Evolutionary conservation across 2,113 vertebrate genomes (phyloP).

Genomic region (Reinhardtius hippoglossoides): DNA sequence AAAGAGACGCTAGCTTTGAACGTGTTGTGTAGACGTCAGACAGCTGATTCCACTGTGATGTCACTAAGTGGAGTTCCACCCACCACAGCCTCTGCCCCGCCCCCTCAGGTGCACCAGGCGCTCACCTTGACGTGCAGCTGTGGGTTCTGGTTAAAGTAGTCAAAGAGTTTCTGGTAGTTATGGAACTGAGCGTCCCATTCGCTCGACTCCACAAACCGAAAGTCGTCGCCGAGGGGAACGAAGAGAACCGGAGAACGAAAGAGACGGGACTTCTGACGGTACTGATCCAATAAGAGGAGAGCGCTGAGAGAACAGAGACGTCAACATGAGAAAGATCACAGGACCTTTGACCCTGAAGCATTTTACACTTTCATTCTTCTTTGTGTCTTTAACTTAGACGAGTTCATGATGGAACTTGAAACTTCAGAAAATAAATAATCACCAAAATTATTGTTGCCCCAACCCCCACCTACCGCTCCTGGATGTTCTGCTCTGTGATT

Average conservation of each 20-base stretch:
- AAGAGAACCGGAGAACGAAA: slow-evolving; percentile 90
- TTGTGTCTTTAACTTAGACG: no score
- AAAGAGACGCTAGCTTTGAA: background rate
- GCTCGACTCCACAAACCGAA: slow-evolving; percentile 87
- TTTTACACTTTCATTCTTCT: no score
- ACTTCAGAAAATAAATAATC: no score
- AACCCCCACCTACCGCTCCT: slow-evolving; percentile 83
- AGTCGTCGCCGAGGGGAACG: slow-evolving; percentile 92
- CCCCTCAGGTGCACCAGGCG: background rate
- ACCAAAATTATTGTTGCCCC: background rate
- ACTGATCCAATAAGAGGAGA: slow-evolving; percentile 91
- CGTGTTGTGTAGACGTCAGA: background rate
- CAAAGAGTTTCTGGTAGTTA: slow-evolving; percentile 94
- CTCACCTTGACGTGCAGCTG: slow-evolving; percentile 89
- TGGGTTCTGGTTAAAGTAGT: slow-evolving; percentile 90
- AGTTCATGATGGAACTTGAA: no score
- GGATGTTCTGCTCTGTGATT: slow-evolving; percentile 88
- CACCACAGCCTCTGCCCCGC: background rate
- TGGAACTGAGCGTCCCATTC: slow-evolving; percentile 94
- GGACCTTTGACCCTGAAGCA: no score
- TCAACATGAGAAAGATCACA: no score
- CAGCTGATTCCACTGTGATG: background rate
- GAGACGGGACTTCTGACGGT: slow-evolving; percentile 95
- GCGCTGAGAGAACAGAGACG: slow-evolving; percentile 78
- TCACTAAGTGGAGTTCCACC: background rate